Evolutionary conservation across 2,113 vertebrate species (phyloP).

Genomic region (Saguinus midas): DNA sequence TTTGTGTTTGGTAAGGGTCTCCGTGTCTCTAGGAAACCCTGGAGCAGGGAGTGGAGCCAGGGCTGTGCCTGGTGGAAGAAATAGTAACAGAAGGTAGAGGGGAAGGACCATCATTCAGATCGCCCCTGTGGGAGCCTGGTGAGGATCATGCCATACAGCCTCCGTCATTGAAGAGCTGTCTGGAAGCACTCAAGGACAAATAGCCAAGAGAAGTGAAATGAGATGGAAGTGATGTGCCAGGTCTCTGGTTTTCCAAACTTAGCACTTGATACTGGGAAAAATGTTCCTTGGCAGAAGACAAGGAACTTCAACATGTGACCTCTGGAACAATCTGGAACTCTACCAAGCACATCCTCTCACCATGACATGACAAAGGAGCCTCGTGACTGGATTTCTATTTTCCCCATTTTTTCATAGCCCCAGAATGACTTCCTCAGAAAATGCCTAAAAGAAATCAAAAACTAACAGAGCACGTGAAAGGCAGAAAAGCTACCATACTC

Average conservation of each 20-base stretch:
- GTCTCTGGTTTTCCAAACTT: background rate
- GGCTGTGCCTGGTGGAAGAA: background rate
- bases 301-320: background rate
- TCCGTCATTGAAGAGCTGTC: no score
- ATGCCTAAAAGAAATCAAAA: background rate
- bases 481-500: background rate
- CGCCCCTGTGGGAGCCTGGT: background rate
- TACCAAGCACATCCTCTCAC: background rate
- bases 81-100: background rate
- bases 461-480: background rate
- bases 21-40: background rate
- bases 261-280: no score
- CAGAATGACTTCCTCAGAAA: background rate
- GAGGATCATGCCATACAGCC: no score
- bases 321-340: no score
- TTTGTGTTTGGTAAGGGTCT: background rate
- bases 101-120: background rate
- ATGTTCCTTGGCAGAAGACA: background rate
- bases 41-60: no score
- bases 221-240: rapidly evolving
- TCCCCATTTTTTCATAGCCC: no score
- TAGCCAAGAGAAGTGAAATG: rapidly evolving
- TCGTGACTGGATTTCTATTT: background rate
- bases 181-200: background rate
- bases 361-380: no score